Base-by-base conservation (phyloP, 1,140 invertebrate species). In the Sycophila sp. region DNA sequence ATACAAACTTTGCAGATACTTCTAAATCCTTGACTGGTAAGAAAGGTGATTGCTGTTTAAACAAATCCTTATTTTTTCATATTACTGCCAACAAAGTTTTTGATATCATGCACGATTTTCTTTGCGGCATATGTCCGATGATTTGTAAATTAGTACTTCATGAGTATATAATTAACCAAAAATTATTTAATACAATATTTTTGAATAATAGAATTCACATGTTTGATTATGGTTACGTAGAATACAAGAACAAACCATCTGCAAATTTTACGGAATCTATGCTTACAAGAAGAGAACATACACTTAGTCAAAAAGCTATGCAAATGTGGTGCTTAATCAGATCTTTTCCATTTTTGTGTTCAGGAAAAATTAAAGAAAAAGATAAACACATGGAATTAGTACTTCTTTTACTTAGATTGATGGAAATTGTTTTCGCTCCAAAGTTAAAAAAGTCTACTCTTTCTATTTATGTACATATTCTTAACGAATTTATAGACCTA, bases 351-450 rank as follows among this genome's bases (percentile, higher is more conserved):
- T 73, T 80, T 62, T 64, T 78, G 13, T n/a, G 77, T 17, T 15
- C 63, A 19, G 58, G 64, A 0, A 73, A 75, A 66, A 56, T 80
- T 34, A 13, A 34, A 30, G 30, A 30, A 26, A 49, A 40, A 32
- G 70, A 78, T 71, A 32, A 49, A 38, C 28, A 77, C 26, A 73
- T 80, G 76, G 13, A 47, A 55, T 47, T 77, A 10, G 59, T 80
- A 55, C 2, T 74, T 22, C 32, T 62, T 49, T 68, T 77, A 42
- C 51, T 80, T 22, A 24, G 73, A 55, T 75, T 80, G 36, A 80
- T 79, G 76, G 75, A 77, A 72, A 73, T 80, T 28, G 64, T 79
- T 24, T 80, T 80, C 62, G 75, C 78, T 8, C 77, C 77, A 30
- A 73, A 68, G 67, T 59, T 79, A 56, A 28, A 17, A 10, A 10